phyloP scores from a whole-genome alignment of 2,113 vertebrate genomes.

The Hoplias malabaricus region DNA sequence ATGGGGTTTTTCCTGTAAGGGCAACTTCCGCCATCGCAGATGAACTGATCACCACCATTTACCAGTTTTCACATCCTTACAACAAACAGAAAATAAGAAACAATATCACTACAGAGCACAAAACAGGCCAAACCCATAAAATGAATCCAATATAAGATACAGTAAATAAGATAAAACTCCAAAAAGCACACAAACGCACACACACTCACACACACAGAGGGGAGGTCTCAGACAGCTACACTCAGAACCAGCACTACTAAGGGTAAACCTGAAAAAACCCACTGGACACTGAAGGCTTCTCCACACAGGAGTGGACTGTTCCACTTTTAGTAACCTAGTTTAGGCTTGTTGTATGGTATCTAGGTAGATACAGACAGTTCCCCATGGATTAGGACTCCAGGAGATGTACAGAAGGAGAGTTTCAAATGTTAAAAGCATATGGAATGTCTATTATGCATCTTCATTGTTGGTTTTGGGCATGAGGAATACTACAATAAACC shows the following conservation, averaged over 20 bases:
- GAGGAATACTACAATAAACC: too few species aligned
- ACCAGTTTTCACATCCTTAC: slow-evolving; percentile 61
- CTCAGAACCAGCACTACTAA: slow-evolving; percentile 37
- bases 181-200: slow-evolving; percentile 57
- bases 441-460: too few species aligned
- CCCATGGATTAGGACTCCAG: too few species aligned
- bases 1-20: too few species aligned
- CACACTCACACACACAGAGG: slow-evolving; percentile 14
- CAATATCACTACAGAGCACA: slow-evolving; percentile 54
- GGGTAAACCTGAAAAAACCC: slow-evolving; percentile 43
- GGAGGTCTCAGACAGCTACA: slow-evolving; percentile 53
- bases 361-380: too few species aligned
- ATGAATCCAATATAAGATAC: slow-evolving; percentile 56
- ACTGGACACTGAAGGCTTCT: slow-evolving; percentile 52
- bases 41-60: slow-evolving; percentile 44
- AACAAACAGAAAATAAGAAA: slow-evolving; percentile 44
- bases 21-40: too few species aligned
- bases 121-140: slow-evolving; percentile 52
- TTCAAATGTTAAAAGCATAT: too few species aligned
- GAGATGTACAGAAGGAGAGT: too few species aligned
- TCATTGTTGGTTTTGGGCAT: too few species aligned
- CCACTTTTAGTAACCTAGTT: too few species aligned
- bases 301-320: too few species aligned
- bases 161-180: slow-evolving; percentile 57
- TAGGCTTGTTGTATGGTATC: too few species aligned